A percentile compares a stretch with the other conserved stretches of the same genome.
These are phyloP conservation scores for Mesodorylaimus sp. DNA, from an alignment of 2,888 invertebrate species.

Conservation along the genomic window DNA sequence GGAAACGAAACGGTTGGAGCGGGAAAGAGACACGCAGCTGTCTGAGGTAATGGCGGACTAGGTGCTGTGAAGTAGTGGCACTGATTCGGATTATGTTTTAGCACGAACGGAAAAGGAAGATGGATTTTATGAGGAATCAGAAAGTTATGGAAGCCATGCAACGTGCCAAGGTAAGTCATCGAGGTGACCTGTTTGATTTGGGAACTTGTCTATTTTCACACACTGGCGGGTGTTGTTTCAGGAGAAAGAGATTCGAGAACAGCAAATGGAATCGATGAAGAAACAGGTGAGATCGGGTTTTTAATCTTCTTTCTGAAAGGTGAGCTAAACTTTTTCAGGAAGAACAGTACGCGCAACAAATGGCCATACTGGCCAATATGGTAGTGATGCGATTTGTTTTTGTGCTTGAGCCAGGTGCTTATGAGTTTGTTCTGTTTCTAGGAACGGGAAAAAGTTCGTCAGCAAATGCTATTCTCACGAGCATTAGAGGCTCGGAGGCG, in stretches of 20 bases:
- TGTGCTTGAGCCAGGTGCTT: neutral
- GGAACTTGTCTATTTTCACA: no score
- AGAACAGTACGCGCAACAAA: neutral
- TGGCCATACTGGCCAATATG: neutral
- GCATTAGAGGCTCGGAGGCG: conserved; percentile 66
- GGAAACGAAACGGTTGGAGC: conserved; percentile 47
- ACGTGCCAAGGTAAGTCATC: no score
- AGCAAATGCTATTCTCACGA: conserved; percentile 70
- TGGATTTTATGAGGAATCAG: no score
- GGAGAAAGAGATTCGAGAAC: conserved; percentile 60
- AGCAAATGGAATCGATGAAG: conserved; percentile 64
- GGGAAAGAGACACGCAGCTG: conserved; percentile 46
- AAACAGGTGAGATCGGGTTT: conserved; percentile 54
- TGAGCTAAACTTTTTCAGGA: conserved; percentile 12
- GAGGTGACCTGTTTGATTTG: no score
- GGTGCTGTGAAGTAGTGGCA: no score
- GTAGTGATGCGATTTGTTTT: neutral
- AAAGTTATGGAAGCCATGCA: no score
- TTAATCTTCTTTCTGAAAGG: no score
- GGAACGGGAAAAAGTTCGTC: conserved; percentile 70
- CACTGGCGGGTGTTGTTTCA: no score
- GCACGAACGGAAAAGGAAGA: no score
- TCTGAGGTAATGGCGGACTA: no score
- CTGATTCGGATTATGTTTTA: no score
- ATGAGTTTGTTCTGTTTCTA: conserved; percentile 26